phyloP scores from a whole-genome alignment of 2,888 invertebrate genomes.

The Trissolcus japonicus region DNA sequence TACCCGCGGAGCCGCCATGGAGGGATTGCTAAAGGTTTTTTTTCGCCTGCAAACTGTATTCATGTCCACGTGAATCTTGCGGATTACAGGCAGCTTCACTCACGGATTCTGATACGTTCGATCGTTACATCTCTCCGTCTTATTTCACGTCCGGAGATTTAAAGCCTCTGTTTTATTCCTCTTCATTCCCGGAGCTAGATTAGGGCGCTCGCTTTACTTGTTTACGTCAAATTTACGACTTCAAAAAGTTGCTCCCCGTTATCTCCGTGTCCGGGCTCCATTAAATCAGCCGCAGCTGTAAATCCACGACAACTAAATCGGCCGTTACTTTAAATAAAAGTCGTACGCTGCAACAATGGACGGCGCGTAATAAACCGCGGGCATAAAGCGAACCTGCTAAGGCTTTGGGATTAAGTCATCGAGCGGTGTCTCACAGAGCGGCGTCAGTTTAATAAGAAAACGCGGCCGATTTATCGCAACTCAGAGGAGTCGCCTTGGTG shows the following conservation, averaged over 20 bases:
- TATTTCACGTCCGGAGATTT: constrained; percentile 51
- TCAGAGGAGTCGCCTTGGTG: constrained; percentile 60
- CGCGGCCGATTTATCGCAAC: constrained; percentile 70
- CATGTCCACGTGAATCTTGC: constrained; percentile 62
- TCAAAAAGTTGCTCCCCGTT: constrained; percentile 43
- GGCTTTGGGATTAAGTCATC: constrained; percentile 53
- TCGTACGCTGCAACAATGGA: constrained; percentile 34
- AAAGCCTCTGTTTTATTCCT: constrained; percentile 48
- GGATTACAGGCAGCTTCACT: constrained; percentile 64
- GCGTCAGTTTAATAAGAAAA: constrained; percentile 65
- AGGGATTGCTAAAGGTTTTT: constrained; percentile 63
- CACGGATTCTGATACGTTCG: constrained; percentile 62
- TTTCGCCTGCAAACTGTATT: constrained; percentile 44
- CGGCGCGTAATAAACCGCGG: constrained; percentile 47
- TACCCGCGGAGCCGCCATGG: constrained; percentile 68
- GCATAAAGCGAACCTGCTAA: constrained; percentile 41
- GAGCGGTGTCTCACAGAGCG: constrained; percentile 32
- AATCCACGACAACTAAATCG: constrained; percentile 44
- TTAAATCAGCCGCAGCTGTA: constrained; percentile 44
- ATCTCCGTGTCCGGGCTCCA: constrained; percentile 47
- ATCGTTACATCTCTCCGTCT: constrained; percentile 57
- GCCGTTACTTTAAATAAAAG: constrained; percentile 45
- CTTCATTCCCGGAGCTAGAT: constrained; percentile 45
- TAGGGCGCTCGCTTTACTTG: constrained; percentile 51
- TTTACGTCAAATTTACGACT: constrained; percentile 54